Evolutionary conservation across 2,113 vertebrate species (phyloP), one percentile per base, ranked within the genome.

Genomic region (Cebidichthys violaceus): DNA sequence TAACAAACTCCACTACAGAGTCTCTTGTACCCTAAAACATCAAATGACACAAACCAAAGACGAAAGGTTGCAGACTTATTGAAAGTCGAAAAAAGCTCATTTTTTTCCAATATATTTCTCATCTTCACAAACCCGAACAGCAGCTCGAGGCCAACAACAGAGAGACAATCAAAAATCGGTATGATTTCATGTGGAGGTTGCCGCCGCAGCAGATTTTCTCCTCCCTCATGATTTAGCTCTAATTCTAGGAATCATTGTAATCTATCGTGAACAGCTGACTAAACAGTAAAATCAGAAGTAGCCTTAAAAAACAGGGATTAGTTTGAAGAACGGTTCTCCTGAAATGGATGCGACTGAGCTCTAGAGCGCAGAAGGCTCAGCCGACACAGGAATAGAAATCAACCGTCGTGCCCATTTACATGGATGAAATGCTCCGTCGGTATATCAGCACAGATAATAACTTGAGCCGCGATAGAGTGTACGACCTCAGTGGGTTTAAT

Each of bases 361-460:
- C 39, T 15, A 41, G 41, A 81, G 57, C 45, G 54, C 31, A 82
- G 52, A 73, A 50, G 10, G 41, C 66, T 64, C 35, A 70, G 64
- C 47, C 74, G 77, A 70, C 81, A 54, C 84, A 59, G 59, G 72
- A 70, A 68, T 61, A 70, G 43, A 88, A 82, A 83, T 79, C 50
- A 55, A 83, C 61, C 82, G 52, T 60, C 43, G 76, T 55, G 78
- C 29, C 60, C 60, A 50, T 82, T 80, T 87, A 73, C 75, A 83
- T 76, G 77, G 64, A 84, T 85, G 76, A 88, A 72, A 73, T 81
- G 70, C 72, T 88, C 71, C 79, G 84, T 89, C 73, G 75, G 79
- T 81, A 54, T 54, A 85, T 85, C 77, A 89, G 74, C 57, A 60
- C 77, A 85, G 81, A 91, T 89, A 79, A 90, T 81, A 76, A 84